phyloP scores from a whole-genome alignment of 2,888 invertebrate species.

The Tuberolachnus salignus region DNA sequence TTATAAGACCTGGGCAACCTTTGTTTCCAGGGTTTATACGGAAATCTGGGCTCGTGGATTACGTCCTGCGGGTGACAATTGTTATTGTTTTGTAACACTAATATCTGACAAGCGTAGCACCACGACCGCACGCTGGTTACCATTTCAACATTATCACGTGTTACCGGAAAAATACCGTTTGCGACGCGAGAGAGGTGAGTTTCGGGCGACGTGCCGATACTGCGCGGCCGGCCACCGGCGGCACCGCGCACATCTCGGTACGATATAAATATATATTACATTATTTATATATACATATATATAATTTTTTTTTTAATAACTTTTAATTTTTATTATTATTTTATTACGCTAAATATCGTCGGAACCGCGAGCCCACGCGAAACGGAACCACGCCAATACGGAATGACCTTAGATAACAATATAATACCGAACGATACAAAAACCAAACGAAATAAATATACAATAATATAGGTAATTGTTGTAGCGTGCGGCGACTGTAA shows the following conservation, averaged over 20 bases:
- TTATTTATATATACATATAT: no score
- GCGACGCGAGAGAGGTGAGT: not conserved
- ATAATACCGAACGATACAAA: conserved; percentile 12
- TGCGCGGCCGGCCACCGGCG: not conserved
- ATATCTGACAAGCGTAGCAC: conserved; percentile 61
- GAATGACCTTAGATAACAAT: conserved; percentile 42
- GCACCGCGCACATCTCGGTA: conserved; percentile 8
- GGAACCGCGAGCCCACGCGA: conserved; percentile 21
- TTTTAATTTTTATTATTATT: no score
- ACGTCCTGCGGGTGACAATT: conserved; percentile 19
- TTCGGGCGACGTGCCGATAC: not conserved
- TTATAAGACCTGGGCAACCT: conserved; percentile 63
- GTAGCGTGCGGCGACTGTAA: not conserved
- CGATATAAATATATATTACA: no score
- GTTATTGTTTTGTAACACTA: conserved; percentile 58
- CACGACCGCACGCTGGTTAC: conserved; percentile 60
- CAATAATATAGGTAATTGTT: no score
- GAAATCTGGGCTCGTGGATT: conserved; percentile 61
- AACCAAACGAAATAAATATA: no score
- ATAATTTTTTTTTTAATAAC: not conserved
- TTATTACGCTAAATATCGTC: no score
- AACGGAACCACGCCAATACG: conserved; percentile 12
- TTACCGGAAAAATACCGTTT: not conserved
- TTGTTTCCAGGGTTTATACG: conserved; percentile 62
- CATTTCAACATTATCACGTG: conserved; percentile 38